Evolutionary conservation across 2,888 invertebrate species (phyloP), one percentile per base, ranked within the genome.

Genomic region (Bembecia ichneumoniformis): DNA sequence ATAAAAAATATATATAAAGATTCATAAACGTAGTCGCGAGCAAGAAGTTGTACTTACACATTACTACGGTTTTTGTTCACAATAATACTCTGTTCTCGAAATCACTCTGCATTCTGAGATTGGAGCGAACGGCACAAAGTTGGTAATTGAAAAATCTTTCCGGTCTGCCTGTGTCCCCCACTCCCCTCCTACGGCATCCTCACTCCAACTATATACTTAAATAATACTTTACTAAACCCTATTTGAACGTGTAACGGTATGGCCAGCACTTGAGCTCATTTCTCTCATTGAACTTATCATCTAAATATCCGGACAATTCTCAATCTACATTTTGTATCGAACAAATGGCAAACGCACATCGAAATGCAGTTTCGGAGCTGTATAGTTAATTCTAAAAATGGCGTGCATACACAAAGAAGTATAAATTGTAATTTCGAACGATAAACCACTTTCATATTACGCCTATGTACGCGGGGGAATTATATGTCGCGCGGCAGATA

Each of bases 91-190:
- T 40, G 40, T 40, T 2, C 11, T 3, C 13, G 11, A 14, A 11
- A n/a, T 16, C 16, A 13, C 36, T 17, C 16, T 20, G 47, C 43
- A 13, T 17, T 64, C 40, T 51, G 58, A 77, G 82, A 82, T 80
- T 80, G 79, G 74, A 81, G 77, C 74, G 71, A 66, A 63, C 72
- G 75, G 80, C 77, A 79, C 78, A 78, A 80, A 82, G 76, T 82
- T 80, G 74, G 81, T 83, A 82, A 83, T 83, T 83, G 83, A 83
- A 83, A 83, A 83, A 82, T 82, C 79, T 81, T 77, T 77, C 76
- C 72, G 72, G 66, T 67, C 66, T 50, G 61, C 58, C 59, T 57
- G 17, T 47, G 34, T 46, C 52, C 17, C 52, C 20, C 28, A 50
- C 51, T 47, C 47, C 51, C 50, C 51, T 49, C 48, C 7, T 49